phyloP scores from a whole-genome alignment of 37 sponge, comb jelly and placozoan genomes.

The Amphimedon queenslandica region DNA sequence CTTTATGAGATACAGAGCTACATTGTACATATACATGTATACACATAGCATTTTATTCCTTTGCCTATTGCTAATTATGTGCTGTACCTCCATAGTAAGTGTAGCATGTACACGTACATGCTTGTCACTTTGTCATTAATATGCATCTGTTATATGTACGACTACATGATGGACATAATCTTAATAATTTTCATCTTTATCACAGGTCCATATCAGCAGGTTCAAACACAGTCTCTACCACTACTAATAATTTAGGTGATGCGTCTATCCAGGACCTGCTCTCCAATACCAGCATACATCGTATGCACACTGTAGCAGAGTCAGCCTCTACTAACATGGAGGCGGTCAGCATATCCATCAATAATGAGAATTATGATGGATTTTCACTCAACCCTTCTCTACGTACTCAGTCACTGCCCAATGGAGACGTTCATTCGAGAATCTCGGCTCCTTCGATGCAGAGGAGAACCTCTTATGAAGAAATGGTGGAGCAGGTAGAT shows the following conservation, averaged over 20 bases:
- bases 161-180: too few relatives aligned
- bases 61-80: too few relatives aligned
- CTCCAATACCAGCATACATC: slow-evolving; percentile 44
- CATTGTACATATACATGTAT: too few relatives aligned
- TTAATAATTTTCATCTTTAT: too few relatives aligned
- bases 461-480: slow-evolving; percentile 19
- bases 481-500: slow-evolving; percentile 34
- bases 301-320: slow-evolving; percentile 41
- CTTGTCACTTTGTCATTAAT: too few relatives aligned
- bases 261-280: slow-evolving; percentile 39
- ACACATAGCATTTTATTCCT: too few relatives aligned
- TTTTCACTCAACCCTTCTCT: background rate
- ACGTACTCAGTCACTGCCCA: background rate
- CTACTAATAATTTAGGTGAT: slow-evolving; percentile 30
- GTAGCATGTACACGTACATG: too few relatives aligned
- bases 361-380: slow-evolving; percentile 4
- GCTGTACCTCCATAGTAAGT: too few relatives aligned
- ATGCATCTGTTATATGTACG: too few relatives aligned
- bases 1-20: too few relatives aligned
- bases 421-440: background rate
- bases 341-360: background rate
- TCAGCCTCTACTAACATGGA: slow-evolving; percentile 1
- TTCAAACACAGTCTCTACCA: slow-evolving; percentile 30
- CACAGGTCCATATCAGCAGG: slow-evolving; percentile 31
- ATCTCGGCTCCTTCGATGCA: slow-evolving; percentile 5